Conservation (phyloP, 2,797 vertebrate species). For the Enteromius thamalakanensis region DNA sequence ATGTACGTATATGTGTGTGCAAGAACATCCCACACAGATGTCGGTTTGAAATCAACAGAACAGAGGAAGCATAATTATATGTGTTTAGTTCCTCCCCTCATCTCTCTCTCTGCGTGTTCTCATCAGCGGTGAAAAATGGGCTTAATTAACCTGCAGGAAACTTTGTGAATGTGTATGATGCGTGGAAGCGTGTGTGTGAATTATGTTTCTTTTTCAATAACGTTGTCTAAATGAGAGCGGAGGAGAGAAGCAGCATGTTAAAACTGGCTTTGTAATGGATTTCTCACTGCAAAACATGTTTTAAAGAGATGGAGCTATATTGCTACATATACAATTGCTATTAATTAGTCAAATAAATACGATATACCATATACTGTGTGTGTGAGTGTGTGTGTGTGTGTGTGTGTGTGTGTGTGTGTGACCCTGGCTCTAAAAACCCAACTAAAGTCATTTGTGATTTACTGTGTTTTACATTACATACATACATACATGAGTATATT, state of each 20-base stretch:
- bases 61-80: slow-evolving; percentile 50
- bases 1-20: slow-evolving; percentile 19
- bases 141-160: slow-evolving; percentile 78
- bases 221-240: slow-evolving; percentile 32
- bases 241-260: slow-evolving; percentile 9
- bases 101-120: slow-evolving; percentile 45
- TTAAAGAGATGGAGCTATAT: background rate
- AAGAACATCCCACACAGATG: slow-evolving; percentile 45
- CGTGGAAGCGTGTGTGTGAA: slow-evolving; percentile 40
- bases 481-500: no score
- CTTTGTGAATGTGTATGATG: slow-evolving; percentile 52
- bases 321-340: background rate
- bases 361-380: background rate
- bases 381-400: no score
- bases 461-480: no score
- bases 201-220: slow-evolving; percentile 39
- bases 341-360: background rate
- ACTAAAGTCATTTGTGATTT: no score
- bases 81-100: slow-evolving; percentile 32
- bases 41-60: slow-evolving; percentile 54
- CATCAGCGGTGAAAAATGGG: slow-evolving; percentile 70
- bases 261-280: background rate
- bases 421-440: no score
- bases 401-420: no score
- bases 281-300: slow-evolving; percentile 9